Conservation (phyloP, 2,797 vertebrate species). For the Oryzias sinensis region DNA sequence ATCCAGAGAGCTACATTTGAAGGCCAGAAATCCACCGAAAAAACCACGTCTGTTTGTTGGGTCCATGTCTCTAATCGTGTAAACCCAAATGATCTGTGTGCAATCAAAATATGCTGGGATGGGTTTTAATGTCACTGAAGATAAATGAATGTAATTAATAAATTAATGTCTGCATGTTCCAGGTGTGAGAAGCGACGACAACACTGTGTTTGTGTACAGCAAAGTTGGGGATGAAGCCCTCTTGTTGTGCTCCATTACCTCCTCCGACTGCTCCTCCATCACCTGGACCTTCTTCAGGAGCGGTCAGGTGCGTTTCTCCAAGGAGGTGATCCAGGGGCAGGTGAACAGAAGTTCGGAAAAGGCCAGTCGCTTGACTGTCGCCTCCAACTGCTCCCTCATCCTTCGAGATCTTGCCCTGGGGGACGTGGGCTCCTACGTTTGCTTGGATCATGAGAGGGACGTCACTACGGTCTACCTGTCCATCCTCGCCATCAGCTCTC, state of each 20-base stretch:
- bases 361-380: conserved; percentile 15
- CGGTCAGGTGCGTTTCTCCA: accelerated
- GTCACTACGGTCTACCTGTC: conserved; percentile 34
- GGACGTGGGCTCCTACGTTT: conserved; percentile 43
- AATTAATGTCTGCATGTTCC: not conserved
- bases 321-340: conserved; percentile 5
- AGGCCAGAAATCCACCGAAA: too few species aligned
- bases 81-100: too few species aligned
- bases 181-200: conserved; percentile 15
- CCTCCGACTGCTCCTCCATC: conserved; percentile 25
- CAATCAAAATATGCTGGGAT: too few species aligned
- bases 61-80: too few species aligned
- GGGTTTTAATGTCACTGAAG: too few species aligned
- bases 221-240: not conserved
- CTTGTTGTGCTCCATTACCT: conserved; percentile 16
- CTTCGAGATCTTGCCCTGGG: conserved; percentile 7
- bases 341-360: not conserved
- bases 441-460: accelerated
- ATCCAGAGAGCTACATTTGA: too few species aligned
- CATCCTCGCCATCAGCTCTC: conserved; percentile 26
- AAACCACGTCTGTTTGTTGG: too few species aligned
- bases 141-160: too few species aligned
- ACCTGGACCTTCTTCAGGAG: conserved; percentile 52
- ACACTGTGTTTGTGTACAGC: conserved; percentile 31
- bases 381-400: conserved; percentile 39